Percentiles rank a stretch among this genome's conserved stretches.
Evolutionary conservation across 1,140 invertebrate species (phyloP).

Genomic region (Zaprionus nigranus): DNA sequence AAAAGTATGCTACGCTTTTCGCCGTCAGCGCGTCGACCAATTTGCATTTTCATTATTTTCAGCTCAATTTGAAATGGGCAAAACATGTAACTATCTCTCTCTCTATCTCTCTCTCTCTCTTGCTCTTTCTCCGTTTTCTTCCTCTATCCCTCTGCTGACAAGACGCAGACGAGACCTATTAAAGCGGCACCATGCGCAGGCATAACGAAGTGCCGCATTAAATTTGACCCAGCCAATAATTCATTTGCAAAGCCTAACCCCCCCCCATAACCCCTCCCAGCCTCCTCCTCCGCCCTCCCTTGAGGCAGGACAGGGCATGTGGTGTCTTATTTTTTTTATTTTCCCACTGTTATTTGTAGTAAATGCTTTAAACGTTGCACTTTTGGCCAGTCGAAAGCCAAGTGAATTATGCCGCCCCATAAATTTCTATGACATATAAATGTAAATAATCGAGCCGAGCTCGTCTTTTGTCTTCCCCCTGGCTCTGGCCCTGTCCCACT

Average conservation of each 20-base stretch:
- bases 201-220: constrained; percentile 75
- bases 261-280: too few relatives aligned
- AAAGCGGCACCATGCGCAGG: constrained; percentile 5
- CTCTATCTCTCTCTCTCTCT: not conserved
- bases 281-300: too few relatives aligned
- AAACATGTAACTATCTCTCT: constrained; percentile 35
- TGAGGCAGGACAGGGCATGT: not conserved
- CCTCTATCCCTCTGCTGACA: not conserved
- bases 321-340: constrained; percentile 56
- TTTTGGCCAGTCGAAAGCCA: constrained; percentile 62
- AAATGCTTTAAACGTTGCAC: constrained; percentile 74
- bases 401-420: constrained; percentile 74
- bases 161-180: constrained; percentile 11
- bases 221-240: constrained; percentile 76
- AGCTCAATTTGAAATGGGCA: constrained; percentile 75
- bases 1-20: constrained; percentile 43
- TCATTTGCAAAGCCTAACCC: constrained; percentile 68
- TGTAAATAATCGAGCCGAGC: constrained; percentile 79
- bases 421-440: constrained; percentile 83
- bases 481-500: not conserved
- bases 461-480: constrained; percentile 18
- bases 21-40: constrained; percentile 43
- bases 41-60: constrained; percentile 81
- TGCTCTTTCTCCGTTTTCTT: not conserved
- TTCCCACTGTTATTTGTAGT: constrained; percentile 51